A percentile compares a stretch with the other conserved stretches of the same genome.
Evolutionary conservation across 2,113 vertebrate genomes (phyloP).

Genomic region (Gavialis gangeticus): DNA sequence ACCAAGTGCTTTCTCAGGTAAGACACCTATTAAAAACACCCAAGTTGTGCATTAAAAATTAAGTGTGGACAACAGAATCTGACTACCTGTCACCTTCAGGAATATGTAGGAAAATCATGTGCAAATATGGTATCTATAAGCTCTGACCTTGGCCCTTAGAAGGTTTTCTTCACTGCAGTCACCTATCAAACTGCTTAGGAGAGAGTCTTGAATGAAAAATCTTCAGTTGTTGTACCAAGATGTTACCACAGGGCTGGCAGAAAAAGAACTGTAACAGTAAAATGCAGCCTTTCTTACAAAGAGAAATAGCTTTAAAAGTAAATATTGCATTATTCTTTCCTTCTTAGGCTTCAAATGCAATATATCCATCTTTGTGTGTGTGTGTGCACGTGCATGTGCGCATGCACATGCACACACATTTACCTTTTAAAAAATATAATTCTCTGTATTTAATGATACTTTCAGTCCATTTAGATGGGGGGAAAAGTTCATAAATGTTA

Average conservation of each 20-base stretch:
- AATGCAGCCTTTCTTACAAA: constrained; percentile 4
- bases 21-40: background rate
- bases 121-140: background rate
- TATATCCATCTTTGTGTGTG: background rate
- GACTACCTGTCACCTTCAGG: background rate
- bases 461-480: constrained; percentile 22
- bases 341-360: constrained; percentile 13
- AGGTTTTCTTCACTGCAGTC: background rate
- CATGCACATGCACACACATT: background rate
- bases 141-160: background rate
- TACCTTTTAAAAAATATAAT: background rate
- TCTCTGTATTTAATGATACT: constrained; percentile 25
- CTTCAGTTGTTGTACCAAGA: background rate
- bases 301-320: background rate
- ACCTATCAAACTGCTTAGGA: background rate
- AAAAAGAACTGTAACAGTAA: background rate
- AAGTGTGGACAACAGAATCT: background rate
- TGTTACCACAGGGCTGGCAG: background rate
- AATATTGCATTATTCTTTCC: background rate
- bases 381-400: background rate
- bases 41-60: fast-evolving
- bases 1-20: background rate
- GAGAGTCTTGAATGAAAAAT: background rate
- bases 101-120: background rate
- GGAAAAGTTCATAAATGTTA: background rate